phyloP scores from a whole-genome alignment of 2,888 invertebrate species.

The Drosophila pegasa region DNA sequence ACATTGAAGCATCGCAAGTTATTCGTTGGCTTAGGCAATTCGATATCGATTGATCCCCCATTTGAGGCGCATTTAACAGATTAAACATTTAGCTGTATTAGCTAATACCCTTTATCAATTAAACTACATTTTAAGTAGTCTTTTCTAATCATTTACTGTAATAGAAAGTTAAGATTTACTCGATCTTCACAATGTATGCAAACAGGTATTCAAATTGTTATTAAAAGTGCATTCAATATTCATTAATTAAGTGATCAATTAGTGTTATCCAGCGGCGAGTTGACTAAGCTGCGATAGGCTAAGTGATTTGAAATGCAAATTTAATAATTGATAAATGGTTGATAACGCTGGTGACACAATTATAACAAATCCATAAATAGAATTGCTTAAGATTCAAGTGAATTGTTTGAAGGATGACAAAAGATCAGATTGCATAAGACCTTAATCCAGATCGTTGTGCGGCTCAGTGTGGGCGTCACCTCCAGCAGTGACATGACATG shows the following conservation, averaged over 20 bases:
- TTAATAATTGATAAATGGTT: background rate
- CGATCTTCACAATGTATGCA: too few relatives aligned
- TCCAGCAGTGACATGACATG: constrained; percentile 31
- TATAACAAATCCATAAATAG: background rate
- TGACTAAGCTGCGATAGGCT: background rate
- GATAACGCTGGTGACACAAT: background rate
- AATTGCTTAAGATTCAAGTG: background rate
- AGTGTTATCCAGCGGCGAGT: background rate
- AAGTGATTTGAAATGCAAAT: constrained; percentile 4
- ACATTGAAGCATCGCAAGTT: constrained; percentile 14
- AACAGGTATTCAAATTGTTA: constrained; percentile 3
- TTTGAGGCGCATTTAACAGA: constrained; percentile 3
- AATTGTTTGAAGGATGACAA: constrained; percentile 16
- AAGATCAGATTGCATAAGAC: constrained; percentile 13
- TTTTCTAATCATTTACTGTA: too few relatives aligned
- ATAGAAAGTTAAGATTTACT: too few relatives aligned
- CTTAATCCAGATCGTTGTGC: constrained; percentile 29
- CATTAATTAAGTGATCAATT: constrained; percentile 15
- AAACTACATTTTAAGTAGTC: background rate
- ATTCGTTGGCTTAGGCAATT: background rate
- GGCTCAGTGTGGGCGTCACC: constrained; percentile 22
- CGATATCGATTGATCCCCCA: constrained; percentile 3
- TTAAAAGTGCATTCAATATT: constrained; percentile 1
- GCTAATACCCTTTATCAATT: background rate
- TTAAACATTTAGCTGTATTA: background rate